These are phyloP conservation scores for Heptranchias perlo DNA, from an alignment of 2,113 vertebrate species.

Conservation along the genomic window DNA sequence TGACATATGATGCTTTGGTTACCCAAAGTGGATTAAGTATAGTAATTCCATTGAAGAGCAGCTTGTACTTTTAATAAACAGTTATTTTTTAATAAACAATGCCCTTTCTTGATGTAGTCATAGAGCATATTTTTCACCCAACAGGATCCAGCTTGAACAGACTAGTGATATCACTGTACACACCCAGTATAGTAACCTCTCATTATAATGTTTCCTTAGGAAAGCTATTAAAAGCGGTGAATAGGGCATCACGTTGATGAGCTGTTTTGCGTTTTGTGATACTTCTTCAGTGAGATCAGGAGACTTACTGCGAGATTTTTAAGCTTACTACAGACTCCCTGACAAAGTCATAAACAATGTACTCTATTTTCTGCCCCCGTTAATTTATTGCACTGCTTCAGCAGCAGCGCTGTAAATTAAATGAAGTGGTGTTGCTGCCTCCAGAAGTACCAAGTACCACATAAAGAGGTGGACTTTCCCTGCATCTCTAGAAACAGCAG, in stretches of 20 bases:
- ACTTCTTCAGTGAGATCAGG: neutral
- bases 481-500: neutral
- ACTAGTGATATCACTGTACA: neutral
- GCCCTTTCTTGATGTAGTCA: neutral
- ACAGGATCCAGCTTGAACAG: neutral
- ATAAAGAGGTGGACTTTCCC: neutral
- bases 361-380: neutral
- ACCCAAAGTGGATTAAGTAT: neutral
- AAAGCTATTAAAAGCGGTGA: neutral
- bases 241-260: neutral
- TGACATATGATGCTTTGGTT: neutral
- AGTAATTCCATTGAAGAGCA: conserved; percentile 11
- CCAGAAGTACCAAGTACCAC: neutral
- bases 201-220: neutral
- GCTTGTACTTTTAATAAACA: too few species aligned
- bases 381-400: neutral
- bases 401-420: neutral
- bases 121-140: neutral
- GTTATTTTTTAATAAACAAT: neutral
- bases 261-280: neutral
- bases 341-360: neutral
- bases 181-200: neutral
- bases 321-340: neutral
- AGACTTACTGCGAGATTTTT: neutral
- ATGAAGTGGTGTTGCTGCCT: neutral